Evolutionary conservation across 2,888 invertebrate species (phyloP), one percentile per base, ranked within the genome.

Genomic region (Ormia ochracea): DNA sequence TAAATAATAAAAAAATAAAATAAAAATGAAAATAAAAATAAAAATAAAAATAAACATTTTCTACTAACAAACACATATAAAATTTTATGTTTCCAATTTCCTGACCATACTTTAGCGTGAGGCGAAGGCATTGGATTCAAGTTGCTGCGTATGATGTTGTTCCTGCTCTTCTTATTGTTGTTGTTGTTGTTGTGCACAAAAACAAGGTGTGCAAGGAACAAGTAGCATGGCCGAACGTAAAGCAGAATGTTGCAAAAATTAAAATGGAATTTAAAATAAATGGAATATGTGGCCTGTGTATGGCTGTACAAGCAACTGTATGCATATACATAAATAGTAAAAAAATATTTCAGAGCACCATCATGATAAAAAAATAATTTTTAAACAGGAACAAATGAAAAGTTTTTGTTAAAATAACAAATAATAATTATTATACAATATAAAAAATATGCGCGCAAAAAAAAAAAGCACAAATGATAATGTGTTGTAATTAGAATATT

Each of bases 71-170:
- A 78, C 31, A 63, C 38, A 68, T 61, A 82, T 82, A 83, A 82
- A 83, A 79, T 83, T 83, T 84, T 82, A 84, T 83, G 82, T 83
- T 84, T 84, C 81, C 84, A 84, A 84, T 84, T 84, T 84, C 84
- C 84, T 82, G 78, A 66, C 43, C 50, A 36, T 73, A 68, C 58
- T 69, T 54, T 59, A 58, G 45, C 52, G 48, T 12, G 19, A 33
- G 56, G 41, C 54, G 28, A 52, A 59, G 26, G 63, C n/a, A 41
- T 41, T 66, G 23, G 48, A 23, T 59, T 43, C 58, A 12, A 31
- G 23, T 38, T 50, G 5, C 10, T 65, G 48, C 6, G 14, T 6
- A 43, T 43, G 52, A 4, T 7, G 12, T 9, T 41, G 38, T 10
- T 43, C 23, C 14, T 56, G 45, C 0, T 38, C n/a, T 41, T 38